These are phyloP conservation scores for Clarias batrachus DNA, from an alignment of 2,113 vertebrate species.

Conservation along the genomic window DNA sequence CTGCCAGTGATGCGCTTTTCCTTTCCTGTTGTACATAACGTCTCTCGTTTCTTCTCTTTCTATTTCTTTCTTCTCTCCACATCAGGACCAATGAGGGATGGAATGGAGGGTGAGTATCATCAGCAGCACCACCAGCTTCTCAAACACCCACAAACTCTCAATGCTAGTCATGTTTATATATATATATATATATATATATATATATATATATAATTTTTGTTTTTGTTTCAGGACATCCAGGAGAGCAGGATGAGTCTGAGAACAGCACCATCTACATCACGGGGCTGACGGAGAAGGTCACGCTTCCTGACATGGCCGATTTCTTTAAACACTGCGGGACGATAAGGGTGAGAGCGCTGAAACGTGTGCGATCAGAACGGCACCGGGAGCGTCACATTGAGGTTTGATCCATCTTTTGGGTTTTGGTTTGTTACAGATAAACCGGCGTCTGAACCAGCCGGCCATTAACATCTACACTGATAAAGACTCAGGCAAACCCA, in stretches of 20 bases:
- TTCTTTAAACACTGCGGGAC: constrained; percentile 92
- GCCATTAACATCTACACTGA: constrained; percentile 96
- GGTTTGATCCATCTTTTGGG: neutral
- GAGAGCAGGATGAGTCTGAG: constrained; percentile 89
- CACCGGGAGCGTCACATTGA: neutral
- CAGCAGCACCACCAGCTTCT: fast-evolving
- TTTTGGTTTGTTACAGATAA: constrained; percentile 74
- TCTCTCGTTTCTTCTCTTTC: constrained; percentile 65
- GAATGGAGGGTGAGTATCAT: constrained; percentile 76
- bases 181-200: too few species aligned
- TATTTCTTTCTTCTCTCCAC: constrained; percentile 62
- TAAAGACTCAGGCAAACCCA: constrained; percentile 91
- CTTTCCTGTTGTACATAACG: constrained; percentile 1
- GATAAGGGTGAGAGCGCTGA: constrained; percentile 76
- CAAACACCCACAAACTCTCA: too few species aligned
- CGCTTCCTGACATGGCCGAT: constrained; percentile 87
- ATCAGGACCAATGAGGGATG: constrained; percentile 88
- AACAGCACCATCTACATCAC: constrained; percentile 95
- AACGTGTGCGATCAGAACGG: too few species aligned
- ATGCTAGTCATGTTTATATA: neutral
- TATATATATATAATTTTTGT: neutral
- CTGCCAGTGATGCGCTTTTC: neutral
- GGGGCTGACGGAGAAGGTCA: constrained; percentile 90
- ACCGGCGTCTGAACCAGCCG: constrained; percentile 90
- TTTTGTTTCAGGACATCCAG: constrained; percentile 62